Evolutionary conservation across 1,140 invertebrate species (phyloP), one percentile per base, ranked within the genome.

Genomic region (Neodiprion fabricii): DNA sequence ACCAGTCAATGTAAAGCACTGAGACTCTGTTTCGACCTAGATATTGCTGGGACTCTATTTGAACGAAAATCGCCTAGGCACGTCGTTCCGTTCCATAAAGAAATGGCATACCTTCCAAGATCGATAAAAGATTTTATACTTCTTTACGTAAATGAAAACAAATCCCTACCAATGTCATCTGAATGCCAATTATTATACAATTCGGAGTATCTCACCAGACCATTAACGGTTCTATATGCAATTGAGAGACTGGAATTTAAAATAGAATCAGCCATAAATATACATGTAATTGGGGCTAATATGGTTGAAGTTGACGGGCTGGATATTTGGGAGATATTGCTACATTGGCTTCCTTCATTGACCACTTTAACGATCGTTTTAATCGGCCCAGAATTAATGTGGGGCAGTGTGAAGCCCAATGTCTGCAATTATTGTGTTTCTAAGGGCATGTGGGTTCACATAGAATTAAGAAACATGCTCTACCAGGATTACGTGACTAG

Each of bases 211-310:
- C 75, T 85, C 4, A 84, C 82, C 50, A 75, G 82, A 78, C 82
- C 84, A 9, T 78, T 86, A 67, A 85, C 81, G 21, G 70, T 85
- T 47, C 74, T 85, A 9, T 78, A 84, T 72, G 81, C 78, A 50
- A 40, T 83, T 8, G 78, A 82, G 74, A 82, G 77, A 72, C 71
- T 86, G 50, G 50, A 80, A 67, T 80, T 75, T 66, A 17, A 28
- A 7, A 48, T 74, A 8, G 66, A 71, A 12, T 7, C 49, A 8
- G 72, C 40, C n/a, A 72, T 86, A 49, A 74, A 75, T 61, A 68
- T 86, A 8, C 84, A 87, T 74, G 65, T 87, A 5, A 78, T 86
- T 72, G 85, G 81, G 11, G 82, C 84, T 8, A 82, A 81, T 79
- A 61, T 77, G 11, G 70, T 79, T 8, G 85, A 86, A 72, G 17